Evolutionary conservation across 1,140 invertebrate genomes (phyloP).

Genomic region (Drosophila punjabiensis): DNA sequence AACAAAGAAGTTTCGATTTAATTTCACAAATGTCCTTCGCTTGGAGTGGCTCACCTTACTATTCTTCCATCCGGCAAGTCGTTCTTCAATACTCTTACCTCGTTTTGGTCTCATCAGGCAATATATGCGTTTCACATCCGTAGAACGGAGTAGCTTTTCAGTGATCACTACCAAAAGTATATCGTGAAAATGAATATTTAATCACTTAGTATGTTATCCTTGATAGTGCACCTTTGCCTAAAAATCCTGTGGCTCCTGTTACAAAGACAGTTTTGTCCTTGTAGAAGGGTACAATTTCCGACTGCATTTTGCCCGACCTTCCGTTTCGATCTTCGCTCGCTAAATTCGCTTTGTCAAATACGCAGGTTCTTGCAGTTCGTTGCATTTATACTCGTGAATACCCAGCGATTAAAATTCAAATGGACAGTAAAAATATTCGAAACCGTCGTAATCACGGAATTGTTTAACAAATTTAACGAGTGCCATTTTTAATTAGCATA

Average conservation of each 20-base stretch:
- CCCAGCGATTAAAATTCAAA: not conserved
- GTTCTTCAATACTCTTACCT: conserved; percentile 89
- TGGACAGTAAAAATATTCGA: not conserved
- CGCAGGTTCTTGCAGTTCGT: not conserved
- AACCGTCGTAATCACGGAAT: not conserved
- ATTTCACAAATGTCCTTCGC: not conserved
- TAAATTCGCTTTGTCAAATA: not conserved
- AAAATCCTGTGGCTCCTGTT: conserved; percentile 90
- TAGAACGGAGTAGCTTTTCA: conserved; percentile 93
- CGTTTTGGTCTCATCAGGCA: conserved; percentile 91
- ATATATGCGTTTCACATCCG: conserved; percentile 90
- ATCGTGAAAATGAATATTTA: not conserved
- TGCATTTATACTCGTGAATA: conserved; percentile 21
- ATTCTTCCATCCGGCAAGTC: conserved; percentile 86
- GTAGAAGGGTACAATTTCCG: conserved; percentile 87
- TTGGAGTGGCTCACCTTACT: conserved; percentile 76
- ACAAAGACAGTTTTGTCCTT: conserved; percentile 88
- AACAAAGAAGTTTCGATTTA: not conserved
- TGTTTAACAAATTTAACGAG: too few species aligned
- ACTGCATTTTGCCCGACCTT: conserved; percentile 21
- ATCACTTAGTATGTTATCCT: not conserved
- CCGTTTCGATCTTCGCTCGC: not conserved
- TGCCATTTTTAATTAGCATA: too few species aligned
- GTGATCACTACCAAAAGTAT: conserved; percentile 86
- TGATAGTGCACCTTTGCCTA: conserved; percentile 88